These are phyloP conservation scores for Hypotaenidia okinawae DNA, from an alignment of 2,797 vertebrate species.

Conservation along the genomic window DNA sequence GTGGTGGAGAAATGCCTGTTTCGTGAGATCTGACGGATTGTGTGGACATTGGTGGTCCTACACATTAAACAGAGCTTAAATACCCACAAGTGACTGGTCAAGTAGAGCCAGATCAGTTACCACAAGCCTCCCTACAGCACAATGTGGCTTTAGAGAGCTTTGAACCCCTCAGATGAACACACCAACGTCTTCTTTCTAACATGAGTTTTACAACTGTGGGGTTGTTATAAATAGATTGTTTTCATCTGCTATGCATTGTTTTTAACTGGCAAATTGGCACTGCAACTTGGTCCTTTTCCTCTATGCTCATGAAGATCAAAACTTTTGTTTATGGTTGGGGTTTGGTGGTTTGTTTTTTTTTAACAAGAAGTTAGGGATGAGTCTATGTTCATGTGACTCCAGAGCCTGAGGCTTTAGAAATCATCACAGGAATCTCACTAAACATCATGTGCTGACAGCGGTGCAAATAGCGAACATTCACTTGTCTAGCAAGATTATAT, in stretches of 20 bases:
- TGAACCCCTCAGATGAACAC: not conserved
- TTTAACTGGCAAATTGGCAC: not conserved
- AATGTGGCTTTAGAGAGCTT: accelerated
- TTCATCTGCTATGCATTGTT: not conserved
- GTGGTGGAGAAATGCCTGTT: not conserved
- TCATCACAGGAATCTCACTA: constrained; percentile 53
- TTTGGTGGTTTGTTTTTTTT: not conserved
- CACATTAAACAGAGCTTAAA: not conserved
- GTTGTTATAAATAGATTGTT: not conserved
- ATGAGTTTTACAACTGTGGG: not conserved
- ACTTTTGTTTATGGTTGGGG: not conserved
- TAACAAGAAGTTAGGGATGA: not conserved
- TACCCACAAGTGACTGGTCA: not conserved
- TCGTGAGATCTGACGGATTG: not conserved
- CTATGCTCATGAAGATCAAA: not conserved
- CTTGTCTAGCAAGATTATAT: constrained; percentile 9
- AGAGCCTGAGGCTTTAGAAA: constrained; percentile 40
- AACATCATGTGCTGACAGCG: constrained; percentile 39
- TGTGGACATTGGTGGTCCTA: not conserved
- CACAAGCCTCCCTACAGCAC: not conserved
- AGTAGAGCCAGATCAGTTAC: not conserved
- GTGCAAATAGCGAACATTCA: constrained; percentile 54
- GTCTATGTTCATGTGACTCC: not conserved
- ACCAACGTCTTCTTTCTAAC: not conserved
- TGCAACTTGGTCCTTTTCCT: not conserved